Percentiles rank a stretch among this genome's conserved stretches.
Evolutionary conservation across 2,888 invertebrate genomes (phyloP).

Genomic region (Leptinotarsa juncta): DNA sequence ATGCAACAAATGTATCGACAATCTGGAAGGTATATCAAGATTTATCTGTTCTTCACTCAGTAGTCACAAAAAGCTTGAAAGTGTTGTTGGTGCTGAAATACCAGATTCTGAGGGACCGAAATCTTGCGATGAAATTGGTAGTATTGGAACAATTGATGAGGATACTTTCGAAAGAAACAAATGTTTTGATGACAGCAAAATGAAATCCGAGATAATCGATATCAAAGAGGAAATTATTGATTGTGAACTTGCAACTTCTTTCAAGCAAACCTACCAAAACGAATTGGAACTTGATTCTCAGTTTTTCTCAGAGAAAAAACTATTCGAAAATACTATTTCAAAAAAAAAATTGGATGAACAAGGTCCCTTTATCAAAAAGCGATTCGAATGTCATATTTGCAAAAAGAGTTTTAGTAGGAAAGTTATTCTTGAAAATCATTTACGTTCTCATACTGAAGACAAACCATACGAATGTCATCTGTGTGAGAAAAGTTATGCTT

Average conservation of each 20-base stretch:
- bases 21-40: not conserved
- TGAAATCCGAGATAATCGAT: not conserved
- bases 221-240: not conserved
- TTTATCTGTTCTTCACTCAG: not conserved
- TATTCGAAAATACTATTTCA: too few relatives aligned
- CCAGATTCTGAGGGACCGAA: not conserved
- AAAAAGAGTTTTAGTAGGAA: not conserved
- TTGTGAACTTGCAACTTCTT: not conserved
- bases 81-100: not conserved
- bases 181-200: not conserved
- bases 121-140: not conserved
- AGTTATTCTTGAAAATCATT: not conserved
- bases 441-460: not conserved
- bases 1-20: not conserved
- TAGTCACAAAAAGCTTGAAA: not conserved
- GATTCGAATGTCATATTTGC: not conserved
- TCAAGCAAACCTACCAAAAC: not conserved
- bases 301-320: too few relatives aligned
- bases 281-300: not conserved
- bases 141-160: too few relatives aligned
- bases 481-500: too few relatives aligned
- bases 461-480: not conserved
- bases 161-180: too few relatives aligned
- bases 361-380: too few relatives aligned
- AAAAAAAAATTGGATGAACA: too few relatives aligned